Evolutionary conservation across 2,797 vertebrate species (phyloP).

Genomic region (Acestrorhynchus altus): DNA sequence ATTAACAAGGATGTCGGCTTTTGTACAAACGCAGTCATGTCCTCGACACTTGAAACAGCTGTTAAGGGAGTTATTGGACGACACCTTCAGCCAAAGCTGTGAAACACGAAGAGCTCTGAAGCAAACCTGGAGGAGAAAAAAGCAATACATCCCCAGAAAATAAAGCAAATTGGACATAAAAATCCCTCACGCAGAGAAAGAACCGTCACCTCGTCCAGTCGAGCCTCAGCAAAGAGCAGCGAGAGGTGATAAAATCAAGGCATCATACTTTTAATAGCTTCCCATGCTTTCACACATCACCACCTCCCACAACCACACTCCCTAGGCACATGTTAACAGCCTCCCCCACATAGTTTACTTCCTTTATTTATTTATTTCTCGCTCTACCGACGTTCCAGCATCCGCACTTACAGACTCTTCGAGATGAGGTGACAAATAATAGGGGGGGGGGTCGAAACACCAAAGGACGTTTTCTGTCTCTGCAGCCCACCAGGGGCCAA

Average conservation of each 20-base stretch:
- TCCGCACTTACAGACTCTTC: constrained; percentile 71
- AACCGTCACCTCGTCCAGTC: constrained; percentile 55
- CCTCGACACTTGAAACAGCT: constrained; percentile 38
- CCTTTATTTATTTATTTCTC: constrained; percentile 68
- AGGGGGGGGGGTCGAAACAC: background rate
- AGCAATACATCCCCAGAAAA: constrained; percentile 66
- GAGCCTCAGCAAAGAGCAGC: constrained; percentile 58
- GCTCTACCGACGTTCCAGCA: constrained; percentile 65
- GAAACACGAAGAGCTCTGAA: constrained; percentile 52
- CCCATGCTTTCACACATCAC: constrained; percentile 75
- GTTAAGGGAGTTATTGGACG: constrained; percentile 51
- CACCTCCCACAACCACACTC: constrained; percentile 67
- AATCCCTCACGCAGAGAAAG: constrained; percentile 61
- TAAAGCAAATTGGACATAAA: constrained; percentile 69
- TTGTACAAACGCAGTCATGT: constrained; percentile 6
- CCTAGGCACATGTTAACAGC: constrained; percentile 62
- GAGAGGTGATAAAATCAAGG: constrained; percentile 74
- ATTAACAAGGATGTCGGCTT: constrained; percentile 35
- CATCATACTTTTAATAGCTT: constrained; percentile 70
- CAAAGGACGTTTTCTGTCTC: constrained; percentile 50
- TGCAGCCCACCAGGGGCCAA: constrained; percentile 52
- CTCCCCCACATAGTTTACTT: constrained; percentile 49
- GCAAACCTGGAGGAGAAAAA: constrained; percentile 56
- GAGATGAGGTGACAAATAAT: constrained; percentile 64
- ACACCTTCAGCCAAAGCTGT: constrained; percentile 62